Evolutionary conservation across 2,888 invertebrate genomes (phyloP).

Genomic region (Eupithecia exiguata): DNA sequence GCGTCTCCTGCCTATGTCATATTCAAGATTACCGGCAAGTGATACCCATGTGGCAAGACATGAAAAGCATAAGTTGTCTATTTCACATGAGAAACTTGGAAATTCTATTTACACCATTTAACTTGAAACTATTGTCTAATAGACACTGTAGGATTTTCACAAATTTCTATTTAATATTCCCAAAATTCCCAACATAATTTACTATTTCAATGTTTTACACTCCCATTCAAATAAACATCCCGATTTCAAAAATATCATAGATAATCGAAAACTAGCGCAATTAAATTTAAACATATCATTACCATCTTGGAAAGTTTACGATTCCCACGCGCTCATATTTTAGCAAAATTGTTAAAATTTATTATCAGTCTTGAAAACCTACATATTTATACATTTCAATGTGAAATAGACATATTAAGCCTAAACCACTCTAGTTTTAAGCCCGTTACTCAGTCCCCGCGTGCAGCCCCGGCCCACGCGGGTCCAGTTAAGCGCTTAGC

Average conservation of each 20-base stretch:
- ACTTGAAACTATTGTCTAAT: not conserved
- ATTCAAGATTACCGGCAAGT: not conserved
- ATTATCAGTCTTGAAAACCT: not conserved
- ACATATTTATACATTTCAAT: not conserved
- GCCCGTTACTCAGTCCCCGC: constrained; percentile 76
- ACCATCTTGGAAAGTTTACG: not conserved
- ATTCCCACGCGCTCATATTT: not conserved
- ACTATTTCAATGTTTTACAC: not conserved
- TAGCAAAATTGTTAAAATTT: not conserved
- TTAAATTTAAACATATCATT: too few species aligned
- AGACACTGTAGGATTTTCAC: not conserved
- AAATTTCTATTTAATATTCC: not conserved
- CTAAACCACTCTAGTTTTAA: constrained; percentile 59
- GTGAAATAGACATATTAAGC: constrained; percentile 23
- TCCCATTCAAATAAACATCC: not conserved
- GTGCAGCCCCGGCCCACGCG: constrained; percentile 76
- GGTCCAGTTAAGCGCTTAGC: constrained; percentile 67
- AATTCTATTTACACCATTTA: not conserved
- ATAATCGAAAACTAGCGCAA: too few species aligned
- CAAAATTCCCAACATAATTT: not conserved
- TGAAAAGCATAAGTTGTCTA: constrained; percentile 23
- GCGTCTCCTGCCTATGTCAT: constrained; percentile 21
- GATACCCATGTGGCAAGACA: constrained; percentile 35
- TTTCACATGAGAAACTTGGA: not conserved
- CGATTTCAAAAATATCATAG: not conserved